Conservation (phyloP, 2,888 invertebrate genomes). For the Napeogenes sylphis region DNA sequence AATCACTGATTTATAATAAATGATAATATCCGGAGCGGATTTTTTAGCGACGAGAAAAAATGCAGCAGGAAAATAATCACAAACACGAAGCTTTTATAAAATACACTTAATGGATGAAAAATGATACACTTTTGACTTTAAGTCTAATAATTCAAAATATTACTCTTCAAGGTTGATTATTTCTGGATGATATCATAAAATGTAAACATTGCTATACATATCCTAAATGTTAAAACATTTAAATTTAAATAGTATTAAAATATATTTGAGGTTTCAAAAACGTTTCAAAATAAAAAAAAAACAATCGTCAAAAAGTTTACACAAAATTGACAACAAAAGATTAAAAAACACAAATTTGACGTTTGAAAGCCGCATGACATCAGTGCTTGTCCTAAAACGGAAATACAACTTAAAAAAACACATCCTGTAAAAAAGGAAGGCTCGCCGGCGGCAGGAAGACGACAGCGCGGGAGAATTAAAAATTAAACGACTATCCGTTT, state of each 20-base stretch:
- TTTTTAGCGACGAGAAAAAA: conserved; percentile 65
- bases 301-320: too few relatives aligned
- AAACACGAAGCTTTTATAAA: conserved; percentile 63
- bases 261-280: too few relatives aligned
- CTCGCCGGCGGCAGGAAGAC: conserved; percentile 71
- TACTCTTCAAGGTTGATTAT: too few relatives aligned
- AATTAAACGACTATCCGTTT: conserved; percentile 74
- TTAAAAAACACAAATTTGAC: too few relatives aligned
- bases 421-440: conserved; percentile 60
- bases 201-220: too few relatives aligned
- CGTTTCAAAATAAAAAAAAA: too few relatives aligned
- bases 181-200: too few relatives aligned
- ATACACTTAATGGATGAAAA: conserved; percentile 30
- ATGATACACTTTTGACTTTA: too few relatives aligned
- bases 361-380: conserved; percentile 45
- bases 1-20: conserved; percentile 70
- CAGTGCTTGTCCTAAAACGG: conserved; percentile 58
- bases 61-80: conserved; percentile 64
- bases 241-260: too few relatives aligned
- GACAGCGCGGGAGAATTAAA: conserved; percentile 71
- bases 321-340: too few relatives aligned
- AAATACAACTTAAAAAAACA: conserved; percentile 67
- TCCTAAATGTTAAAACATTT: too few relatives aligned
- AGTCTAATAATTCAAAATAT: too few relatives aligned
- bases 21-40: conserved; percentile 73